Evolutionary conservation across 2,797 vertebrate genomes (phyloP).

Genomic region (Eospalax fontanierii): DNA sequence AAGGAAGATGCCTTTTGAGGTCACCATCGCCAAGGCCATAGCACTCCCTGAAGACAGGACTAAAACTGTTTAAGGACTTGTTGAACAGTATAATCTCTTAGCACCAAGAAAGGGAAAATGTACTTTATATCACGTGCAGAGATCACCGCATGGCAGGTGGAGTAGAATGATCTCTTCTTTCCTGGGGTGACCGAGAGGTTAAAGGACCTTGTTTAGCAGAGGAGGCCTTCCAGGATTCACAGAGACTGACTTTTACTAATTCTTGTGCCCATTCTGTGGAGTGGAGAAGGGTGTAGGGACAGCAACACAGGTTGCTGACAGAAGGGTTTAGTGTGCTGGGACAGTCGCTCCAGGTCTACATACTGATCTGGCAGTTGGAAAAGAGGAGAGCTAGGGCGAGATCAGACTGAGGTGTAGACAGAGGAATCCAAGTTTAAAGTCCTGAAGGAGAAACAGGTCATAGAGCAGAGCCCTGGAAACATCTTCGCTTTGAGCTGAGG

Average conservation of each 20-base stretch:
- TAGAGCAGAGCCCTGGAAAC: background rate
- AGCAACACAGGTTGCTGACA: background rate
- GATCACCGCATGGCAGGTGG: background rate
- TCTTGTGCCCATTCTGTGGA: background rate
- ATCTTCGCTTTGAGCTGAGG: background rate
- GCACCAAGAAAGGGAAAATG: background rate
- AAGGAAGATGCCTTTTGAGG: background rate
- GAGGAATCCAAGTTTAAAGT: background rate
- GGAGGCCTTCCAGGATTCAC: background rate
- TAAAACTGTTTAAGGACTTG: background rate
- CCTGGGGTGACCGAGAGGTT: background rate
- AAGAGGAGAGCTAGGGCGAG: background rate
- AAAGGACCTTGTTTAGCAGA: background rate
- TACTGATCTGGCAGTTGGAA: constrained; percentile 3
- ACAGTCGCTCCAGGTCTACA: background rate
- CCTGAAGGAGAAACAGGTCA: background rate
- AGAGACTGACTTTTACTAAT: background rate
- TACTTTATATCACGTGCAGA: background rate
- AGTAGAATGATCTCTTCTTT: constrained; percentile 7
- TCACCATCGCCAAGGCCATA: background rate
- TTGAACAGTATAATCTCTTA: background rate
- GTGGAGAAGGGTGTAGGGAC: background rate
- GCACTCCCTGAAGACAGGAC: background rate
- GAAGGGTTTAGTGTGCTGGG: background rate
- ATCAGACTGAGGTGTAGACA: background rate